Conservation (phyloP, 2,113 vertebrate genomes). For the Bungarus multicinctus region DNA sequence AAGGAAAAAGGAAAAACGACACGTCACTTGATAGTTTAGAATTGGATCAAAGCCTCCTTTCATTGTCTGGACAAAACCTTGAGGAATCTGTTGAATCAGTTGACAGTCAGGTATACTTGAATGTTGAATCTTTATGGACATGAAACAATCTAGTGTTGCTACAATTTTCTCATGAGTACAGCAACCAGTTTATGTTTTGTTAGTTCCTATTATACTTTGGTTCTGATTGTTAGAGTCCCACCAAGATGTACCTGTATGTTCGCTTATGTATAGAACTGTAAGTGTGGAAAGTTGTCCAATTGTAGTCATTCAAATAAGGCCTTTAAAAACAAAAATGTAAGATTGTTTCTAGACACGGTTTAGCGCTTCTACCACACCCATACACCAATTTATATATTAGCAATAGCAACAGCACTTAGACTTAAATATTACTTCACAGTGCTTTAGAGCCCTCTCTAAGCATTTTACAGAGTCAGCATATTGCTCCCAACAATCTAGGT, state of each 20-base stretch:
- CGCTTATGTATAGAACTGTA: neutral
- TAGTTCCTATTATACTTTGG: neutral
- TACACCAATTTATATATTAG: neutral
- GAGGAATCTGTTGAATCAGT: slow-evolving; percentile 87
- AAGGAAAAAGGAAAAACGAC: slow-evolving; percentile 96
- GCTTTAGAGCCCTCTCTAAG: too few species aligned
- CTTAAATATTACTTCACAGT: neutral
- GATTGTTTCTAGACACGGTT: neutral
- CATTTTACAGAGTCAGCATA: too few species aligned
- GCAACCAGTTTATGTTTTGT: neutral
- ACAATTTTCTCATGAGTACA: neutral
- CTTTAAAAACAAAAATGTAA: neutral
- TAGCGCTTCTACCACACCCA: neutral
- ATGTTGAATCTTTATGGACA: neutral
- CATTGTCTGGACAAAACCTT: slow-evolving; percentile 76
- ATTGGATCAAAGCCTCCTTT: slow-evolving; percentile 82
- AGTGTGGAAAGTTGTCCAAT: neutral
- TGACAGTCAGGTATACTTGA: slow-evolving; percentile 79
- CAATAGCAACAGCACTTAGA: neutral
- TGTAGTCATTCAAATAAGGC: neutral
- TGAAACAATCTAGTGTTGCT: neutral
- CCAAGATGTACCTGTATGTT: neutral
- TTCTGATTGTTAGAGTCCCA: neutral
- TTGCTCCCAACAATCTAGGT: too few species aligned
- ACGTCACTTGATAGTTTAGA: slow-evolving; percentile 80